Evolutionary conservation across 2,888 invertebrate species (phyloP).

Genomic region (Apamea anceps): DNA sequence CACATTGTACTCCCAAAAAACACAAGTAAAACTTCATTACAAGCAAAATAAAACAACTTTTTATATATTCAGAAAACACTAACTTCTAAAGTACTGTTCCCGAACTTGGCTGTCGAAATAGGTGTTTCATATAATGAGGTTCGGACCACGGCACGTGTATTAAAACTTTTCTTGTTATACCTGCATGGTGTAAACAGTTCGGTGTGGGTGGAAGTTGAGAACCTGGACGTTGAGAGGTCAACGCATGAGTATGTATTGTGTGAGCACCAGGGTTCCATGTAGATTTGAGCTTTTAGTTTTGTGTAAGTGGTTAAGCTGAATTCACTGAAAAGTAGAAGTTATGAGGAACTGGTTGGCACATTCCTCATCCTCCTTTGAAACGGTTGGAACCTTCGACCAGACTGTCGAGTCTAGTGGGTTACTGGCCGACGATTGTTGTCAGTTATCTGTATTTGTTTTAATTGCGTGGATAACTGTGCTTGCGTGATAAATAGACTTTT

Average conservation of each 20-base stretch:
- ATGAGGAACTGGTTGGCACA: background rate
- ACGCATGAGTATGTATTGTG: slow-evolving; percentile 2
- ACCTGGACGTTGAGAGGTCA: slow-evolving; percentile 7
- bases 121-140: slow-evolving; percentile 61
- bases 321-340: background rate
- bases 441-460: background rate
- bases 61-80: slow-evolving; percentile 62
- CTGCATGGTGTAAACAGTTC: slow-evolving; percentile 60
- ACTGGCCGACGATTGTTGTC: background rate
- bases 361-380: background rate
- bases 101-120: slow-evolving; percentile 64
- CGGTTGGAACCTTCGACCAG: background rate
- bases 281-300: background rate
- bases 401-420: background rate
- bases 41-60: slow-evolving; percentile 54
- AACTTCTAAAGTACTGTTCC: slow-evolving; percentile 56
- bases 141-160: slow-evolving; percentile 55
- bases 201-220: slow-evolving; percentile 12
- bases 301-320: background rate
- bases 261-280: background rate
- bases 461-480: background rate
- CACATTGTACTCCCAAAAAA: slow-evolving; percentile 31
- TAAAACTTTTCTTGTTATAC: slow-evolving; percentile 71
- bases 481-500: background rate
- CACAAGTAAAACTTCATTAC: slow-evolving; percentile 36